These are phyloP conservation scores for Eretmochelys imbricata DNA, from an alignment of 2,113 vertebrate species.

Conservation along the genomic window DNA sequence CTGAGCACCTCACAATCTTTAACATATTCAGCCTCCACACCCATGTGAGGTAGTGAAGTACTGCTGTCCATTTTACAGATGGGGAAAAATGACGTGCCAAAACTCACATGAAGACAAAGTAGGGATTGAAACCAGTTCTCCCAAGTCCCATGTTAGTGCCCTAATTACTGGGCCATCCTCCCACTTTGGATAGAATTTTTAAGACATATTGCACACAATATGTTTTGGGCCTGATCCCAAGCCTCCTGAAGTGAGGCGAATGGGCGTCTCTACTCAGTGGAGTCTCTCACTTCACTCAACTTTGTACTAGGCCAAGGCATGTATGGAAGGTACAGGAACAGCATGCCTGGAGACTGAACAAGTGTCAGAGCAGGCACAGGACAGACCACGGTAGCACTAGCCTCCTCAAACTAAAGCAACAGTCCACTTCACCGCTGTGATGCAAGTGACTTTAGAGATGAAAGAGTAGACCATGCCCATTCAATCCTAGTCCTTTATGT, in stretches of 20 bases:
- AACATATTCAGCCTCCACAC: background rate
- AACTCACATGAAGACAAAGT: background rate
- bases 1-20: background rate
- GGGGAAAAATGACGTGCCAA: background rate
- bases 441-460: background rate
- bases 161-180: background rate
- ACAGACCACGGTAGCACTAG: background rate
- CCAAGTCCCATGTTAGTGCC: background rate
- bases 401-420: background rate
- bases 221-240: background rate
- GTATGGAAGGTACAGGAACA: background rate
- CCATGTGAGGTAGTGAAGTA: background rate
- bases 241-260: background rate
- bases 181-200: background rate
- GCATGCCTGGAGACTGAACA: background rate
- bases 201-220: background rate
- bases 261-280: background rate
- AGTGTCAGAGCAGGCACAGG: background rate
- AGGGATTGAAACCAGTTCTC: background rate
- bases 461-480: background rate
- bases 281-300: background rate
- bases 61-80: background rate
- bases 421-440: background rate
- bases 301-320: background rate
- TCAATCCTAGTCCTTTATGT: background rate